phyloP scores from a whole-genome alignment of 2,888 invertebrate genomes.

The Eulithis testata region DNA sequence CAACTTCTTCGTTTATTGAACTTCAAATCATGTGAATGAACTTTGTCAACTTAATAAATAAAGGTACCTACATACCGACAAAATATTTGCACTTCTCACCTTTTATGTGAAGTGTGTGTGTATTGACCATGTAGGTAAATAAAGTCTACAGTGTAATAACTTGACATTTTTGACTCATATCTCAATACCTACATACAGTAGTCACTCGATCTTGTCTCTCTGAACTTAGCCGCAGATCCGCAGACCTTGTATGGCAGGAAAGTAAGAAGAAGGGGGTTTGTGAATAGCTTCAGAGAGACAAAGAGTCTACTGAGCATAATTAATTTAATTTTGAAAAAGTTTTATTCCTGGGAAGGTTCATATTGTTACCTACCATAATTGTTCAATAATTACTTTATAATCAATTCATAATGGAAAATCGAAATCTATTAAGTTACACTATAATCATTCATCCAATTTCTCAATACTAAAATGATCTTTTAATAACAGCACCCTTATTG shows the following conservation, averaged over 20 bases:
- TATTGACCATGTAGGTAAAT: constrained; percentile 26
- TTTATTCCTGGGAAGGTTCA: too few relatives aligned
- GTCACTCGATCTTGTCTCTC: too few relatives aligned
- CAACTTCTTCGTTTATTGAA: constrained; percentile 17
- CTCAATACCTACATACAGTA: not conserved
- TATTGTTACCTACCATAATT: too few relatives aligned
- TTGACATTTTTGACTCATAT: not conserved
- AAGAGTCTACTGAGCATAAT: too few relatives aligned
- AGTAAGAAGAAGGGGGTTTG: too few relatives aligned
- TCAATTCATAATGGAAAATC: not conserved
- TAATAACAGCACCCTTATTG: too few relatives aligned
- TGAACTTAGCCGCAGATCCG: too few relatives aligned
- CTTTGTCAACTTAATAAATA: constrained; percentile 33
- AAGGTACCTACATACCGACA: constrained; percentile 14
- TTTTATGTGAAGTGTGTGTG: constrained; percentile 15
- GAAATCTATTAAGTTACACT: not conserved
- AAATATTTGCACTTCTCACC: constrained; percentile 29
- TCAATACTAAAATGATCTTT: constrained; percentile 16
- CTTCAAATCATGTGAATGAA: constrained; percentile 28
- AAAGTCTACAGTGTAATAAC: constrained; percentile 1
- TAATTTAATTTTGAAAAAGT: too few relatives aligned
- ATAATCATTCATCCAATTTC: constrained; percentile 2
- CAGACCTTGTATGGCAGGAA: too few relatives aligned
- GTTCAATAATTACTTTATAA: too few relatives aligned
- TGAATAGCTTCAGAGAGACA: too few relatives aligned